A percentile compares a stretch with the other conserved stretches of the same genome.
Evolutionary conservation across 2,888 invertebrate genomes (phyloP).

Genomic region (Caenorhabditis uteleia): DNA sequence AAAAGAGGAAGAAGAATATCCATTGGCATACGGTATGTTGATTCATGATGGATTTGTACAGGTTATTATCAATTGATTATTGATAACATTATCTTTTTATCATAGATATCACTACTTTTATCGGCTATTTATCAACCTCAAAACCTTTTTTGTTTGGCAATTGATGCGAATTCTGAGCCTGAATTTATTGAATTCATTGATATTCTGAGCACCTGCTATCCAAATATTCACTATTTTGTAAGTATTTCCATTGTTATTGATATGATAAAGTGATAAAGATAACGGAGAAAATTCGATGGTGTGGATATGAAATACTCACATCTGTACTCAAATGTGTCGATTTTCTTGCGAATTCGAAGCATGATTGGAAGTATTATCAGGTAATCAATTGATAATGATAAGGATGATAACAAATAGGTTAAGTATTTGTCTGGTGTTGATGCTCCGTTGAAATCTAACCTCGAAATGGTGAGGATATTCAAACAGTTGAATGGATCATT

Average conservation of each 20-base stretch:
- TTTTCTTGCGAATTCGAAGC: constrained; percentile 8
- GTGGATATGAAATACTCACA: constrained; percentile 43
- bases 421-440: constrained; percentile 50
- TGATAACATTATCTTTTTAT: not conserved
- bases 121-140: constrained; percentile 62
- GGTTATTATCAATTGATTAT: constrained; percentile 8
- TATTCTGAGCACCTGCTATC: constrained; percentile 5
- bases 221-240: constrained; percentile 35
- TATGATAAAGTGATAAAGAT: constrained; percentile 11
- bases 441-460: constrained; percentile 42
- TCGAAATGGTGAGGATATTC: constrained; percentile 46
- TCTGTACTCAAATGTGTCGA: constrained; percentile 36
- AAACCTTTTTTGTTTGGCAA: constrained; percentile 59
- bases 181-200: constrained; percentile 12
- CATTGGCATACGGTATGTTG: constrained; percentile 42
- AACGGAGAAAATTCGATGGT: constrained; percentile 38
- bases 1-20: constrained; percentile 33
- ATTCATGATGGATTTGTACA: constrained; percentile 37
- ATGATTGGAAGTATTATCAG: constrained; percentile 44
- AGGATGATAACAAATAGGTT: not conserved
- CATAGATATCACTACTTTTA: constrained; percentile 51
- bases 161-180: constrained; percentile 38
- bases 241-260: constrained; percentile 4
- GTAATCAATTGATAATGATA: too few relatives aligned
- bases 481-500: constrained; percentile 38